These are phyloP conservation scores for Choloepus didactylus DNA, from an alignment of 2,797 vertebrate genomes.

Conservation along the genomic window DNA sequence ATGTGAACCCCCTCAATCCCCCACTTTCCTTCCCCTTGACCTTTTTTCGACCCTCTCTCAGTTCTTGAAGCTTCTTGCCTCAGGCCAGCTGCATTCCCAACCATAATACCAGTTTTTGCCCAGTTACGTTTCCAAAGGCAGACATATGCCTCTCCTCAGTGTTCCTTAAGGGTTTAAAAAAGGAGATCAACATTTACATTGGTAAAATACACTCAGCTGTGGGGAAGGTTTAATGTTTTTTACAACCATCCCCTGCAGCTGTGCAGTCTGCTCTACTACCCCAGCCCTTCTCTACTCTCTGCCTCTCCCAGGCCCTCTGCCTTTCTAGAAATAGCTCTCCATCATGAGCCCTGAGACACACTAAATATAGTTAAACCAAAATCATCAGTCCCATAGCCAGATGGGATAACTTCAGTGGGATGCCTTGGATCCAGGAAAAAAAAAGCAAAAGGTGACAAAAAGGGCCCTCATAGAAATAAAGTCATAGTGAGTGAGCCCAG, in stretches of 20 bases:
- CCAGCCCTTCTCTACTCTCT: background rate
- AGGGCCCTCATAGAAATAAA: background rate
- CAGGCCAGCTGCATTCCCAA: conserved; percentile 64
- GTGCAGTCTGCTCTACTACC: background rate
- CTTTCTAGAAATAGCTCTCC: conserved; percentile 74
- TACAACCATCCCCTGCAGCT: conserved; percentile 70
- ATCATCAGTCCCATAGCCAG: background rate
- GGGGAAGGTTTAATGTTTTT: conserved; percentile 67
- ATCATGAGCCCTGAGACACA: conserved; percentile 32
- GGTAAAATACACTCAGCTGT: conserved; percentile 66
- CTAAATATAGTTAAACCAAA: conserved; percentile 18
- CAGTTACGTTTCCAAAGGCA: conserved; percentile 67
- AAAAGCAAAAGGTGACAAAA: background rate
- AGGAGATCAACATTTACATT: conserved; percentile 65
- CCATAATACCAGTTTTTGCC: conserved; percentile 6
- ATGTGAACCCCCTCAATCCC: background rate
- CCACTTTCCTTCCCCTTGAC: conserved; percentile 60
- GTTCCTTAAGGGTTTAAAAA: conserved; percentile 57
- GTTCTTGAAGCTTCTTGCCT: conserved; percentile 30
- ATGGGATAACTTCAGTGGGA: conserved; percentile 6
- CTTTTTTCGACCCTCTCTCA: conserved; percentile 69
- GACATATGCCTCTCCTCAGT: background rate
- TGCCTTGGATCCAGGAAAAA: conserved; percentile 51
- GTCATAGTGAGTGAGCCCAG: background rate
- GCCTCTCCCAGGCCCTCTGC: background rate